Evolutionary conservation across 1,140 invertebrate species (phyloP).

Genomic region (Hormaphis cornu): DNA sequence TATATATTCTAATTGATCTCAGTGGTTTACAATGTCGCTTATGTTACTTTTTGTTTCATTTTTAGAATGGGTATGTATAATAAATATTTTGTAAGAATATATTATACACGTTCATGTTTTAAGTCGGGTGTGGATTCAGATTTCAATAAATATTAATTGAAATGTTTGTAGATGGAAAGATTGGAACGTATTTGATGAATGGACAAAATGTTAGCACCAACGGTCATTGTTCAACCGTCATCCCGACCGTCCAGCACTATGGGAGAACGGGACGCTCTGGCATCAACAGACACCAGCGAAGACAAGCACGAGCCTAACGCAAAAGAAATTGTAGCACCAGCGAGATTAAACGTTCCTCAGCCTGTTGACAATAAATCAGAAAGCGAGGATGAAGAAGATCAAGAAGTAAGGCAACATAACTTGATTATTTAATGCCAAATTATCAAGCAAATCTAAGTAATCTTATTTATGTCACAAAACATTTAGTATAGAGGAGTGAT

Average conservation of each 20-base stretch:
- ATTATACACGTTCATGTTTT: too few relatives aligned
- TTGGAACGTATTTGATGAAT: not conserved
- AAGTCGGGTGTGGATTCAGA: too few relatives aligned
- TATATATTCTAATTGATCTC: too few relatives aligned
- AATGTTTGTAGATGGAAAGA: too few relatives aligned
- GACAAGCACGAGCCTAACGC: slow-evolving; percentile 22
- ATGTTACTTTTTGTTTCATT: too few relatives aligned
- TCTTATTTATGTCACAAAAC: too few relatives aligned
- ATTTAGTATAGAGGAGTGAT: too few relatives aligned
- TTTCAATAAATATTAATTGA: too few relatives aligned
- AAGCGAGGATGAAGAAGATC: slow-evolving; percentile 19
- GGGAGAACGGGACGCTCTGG: slow-evolving; percentile 1
- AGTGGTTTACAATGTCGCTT: too few relatives aligned
- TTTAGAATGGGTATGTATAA: too few relatives aligned
- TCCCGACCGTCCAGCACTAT: slow-evolving; percentile 30
- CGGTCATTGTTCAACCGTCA: slow-evolving; percentile 27
- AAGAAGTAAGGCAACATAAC: slow-evolving; percentile 8
- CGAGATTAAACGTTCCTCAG: not conserved
- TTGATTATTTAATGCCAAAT: not conserved
- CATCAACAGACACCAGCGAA: not conserved
- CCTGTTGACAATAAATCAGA: not conserved
- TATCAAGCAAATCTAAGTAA: too few relatives aligned
- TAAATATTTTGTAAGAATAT: too few relatives aligned
- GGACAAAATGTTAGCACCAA: slow-evolving; percentile 26
- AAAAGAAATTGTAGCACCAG: slow-evolving; percentile 15